Percentiles rank a stretch among this genome's conserved stretches.
These are phyloP conservation scores for Pachypanchax playfairii DNA, from an alignment of 2,113 vertebrate species.

Conservation along the genomic window DNA sequence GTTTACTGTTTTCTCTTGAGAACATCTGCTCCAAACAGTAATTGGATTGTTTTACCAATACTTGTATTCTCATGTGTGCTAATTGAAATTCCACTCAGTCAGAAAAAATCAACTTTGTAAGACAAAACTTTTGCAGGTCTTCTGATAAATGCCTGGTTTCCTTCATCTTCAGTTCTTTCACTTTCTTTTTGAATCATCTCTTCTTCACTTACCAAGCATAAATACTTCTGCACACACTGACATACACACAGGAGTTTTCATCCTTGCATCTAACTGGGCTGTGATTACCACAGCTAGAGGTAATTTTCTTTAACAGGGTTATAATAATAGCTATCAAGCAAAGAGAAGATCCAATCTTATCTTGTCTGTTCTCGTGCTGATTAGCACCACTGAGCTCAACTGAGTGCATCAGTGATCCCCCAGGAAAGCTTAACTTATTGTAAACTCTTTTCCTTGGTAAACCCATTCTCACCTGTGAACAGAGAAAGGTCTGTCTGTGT, in stretches of 20 bases:
- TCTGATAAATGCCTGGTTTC: slow-evolving; percentile 29
- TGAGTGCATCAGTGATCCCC: slow-evolving; percentile 5
- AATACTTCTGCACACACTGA: neutral
- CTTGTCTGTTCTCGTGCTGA: slow-evolving; percentile 36
- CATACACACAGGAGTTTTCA: slow-evolving; percentile 6
- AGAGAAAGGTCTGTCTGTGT: neutral
- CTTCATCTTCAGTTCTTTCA: neutral
- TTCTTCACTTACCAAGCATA: neutral
- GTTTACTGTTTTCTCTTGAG: slow-evolving; percentile 40
- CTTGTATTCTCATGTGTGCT: slow-evolving; percentile 47
- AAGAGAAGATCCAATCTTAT: slow-evolving; percentile 40
- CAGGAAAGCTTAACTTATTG: slow-evolving; percentile 8
- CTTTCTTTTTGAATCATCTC: neutral
- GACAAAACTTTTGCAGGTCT: slow-evolving; percentile 54
- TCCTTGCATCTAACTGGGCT: slow-evolving; percentile 15
- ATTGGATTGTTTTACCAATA: slow-evolving; percentile 64
- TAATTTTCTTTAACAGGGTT: slow-evolving; percentile 34
- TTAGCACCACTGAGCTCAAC: slow-evolving; percentile 27
- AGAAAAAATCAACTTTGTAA: slow-evolving; percentile 55
- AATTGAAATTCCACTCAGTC: slow-evolving; percentile 60
- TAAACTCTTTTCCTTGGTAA: neutral
- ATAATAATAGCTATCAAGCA: slow-evolving; percentile 42
- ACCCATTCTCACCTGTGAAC: neutral
- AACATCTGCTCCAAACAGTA: slow-evolving; percentile 69
- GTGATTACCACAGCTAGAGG: slow-evolving; percentile 26